These are phyloP conservation scores for Chanos chanos DNA, from an alignment of 2,797 vertebrate genomes.

Conservation along the genomic window DNA sequence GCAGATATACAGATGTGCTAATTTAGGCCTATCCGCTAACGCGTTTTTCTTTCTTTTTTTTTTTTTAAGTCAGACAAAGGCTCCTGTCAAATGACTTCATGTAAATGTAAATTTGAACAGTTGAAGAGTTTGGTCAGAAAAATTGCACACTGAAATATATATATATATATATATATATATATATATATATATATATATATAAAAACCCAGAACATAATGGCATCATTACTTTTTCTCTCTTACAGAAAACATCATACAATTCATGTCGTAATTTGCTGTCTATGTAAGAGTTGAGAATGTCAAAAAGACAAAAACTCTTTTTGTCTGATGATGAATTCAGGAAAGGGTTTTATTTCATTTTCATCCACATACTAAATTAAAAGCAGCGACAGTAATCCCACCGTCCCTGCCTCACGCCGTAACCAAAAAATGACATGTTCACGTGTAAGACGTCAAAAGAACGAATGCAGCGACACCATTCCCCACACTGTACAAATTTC, in stretches of 20 bases:
- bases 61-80: neutral
- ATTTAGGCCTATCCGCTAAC: no score
- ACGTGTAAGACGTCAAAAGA: slow-evolving; percentile 21
- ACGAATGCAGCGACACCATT: neutral
- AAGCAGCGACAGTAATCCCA: slow-evolving; percentile 20
- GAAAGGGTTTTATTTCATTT: slow-evolving; percentile 31
- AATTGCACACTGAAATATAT: neutral
- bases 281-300: slow-evolving; percentile 32
- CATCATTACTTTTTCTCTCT: no score
- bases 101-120: no score
- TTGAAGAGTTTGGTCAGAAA: neutral
- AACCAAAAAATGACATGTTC: neutral
- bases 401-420: slow-evolving; percentile 4
- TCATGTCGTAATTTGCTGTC: no score
- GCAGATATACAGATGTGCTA: no score
- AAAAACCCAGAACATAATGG: no score
- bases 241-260: no score
- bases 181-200: slow-evolving; percentile 8
- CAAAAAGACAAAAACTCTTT: slow-evolving; percentile 22
- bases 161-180: slow-evolving; percentile 3
- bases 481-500: slow-evolving; percentile 5
- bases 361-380: slow-evolving; percentile 33
- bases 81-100: neutral
- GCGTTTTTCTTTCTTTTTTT: no score
- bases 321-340: no score